Base-by-base conservation (phyloP, 2,797 vertebrate species). In the Zonotrichia albicollis region DNA sequence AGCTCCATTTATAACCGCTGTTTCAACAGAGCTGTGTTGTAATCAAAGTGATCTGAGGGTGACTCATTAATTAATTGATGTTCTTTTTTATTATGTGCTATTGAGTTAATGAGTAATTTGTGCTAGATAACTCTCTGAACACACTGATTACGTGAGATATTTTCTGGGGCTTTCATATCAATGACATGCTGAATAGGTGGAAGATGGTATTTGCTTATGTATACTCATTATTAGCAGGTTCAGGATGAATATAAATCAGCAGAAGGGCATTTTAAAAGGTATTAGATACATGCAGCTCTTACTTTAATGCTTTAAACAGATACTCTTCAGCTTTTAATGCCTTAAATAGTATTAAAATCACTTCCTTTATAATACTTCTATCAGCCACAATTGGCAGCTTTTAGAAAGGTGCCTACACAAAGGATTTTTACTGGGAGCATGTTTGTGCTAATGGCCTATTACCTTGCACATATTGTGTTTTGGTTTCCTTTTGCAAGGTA, bases 31-130 rank as follows among this genome's bases (percentile, higher is more conserved):
- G 94, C 93, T 83, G 87, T 89, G 90, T 95, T 97, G 96, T 97
- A 98, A 98, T 98, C 97, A 96, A 87, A 96, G 97, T 89, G 96
- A 98, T 98, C 97, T 95, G 96, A 98, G 97, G 96, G 96, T 97
- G 97, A 98, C 96, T 98, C 97, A 97, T 98, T 98, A 98, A 98
- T 97, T 98, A 98, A 98, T 98, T 98, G 97, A 98, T 98, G 97
- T 97, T 97, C 97, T 96, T 97, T 98, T 98, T 98, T 98, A 98
- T 98, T 98, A 97, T 97, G 97, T 96, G 97, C 97, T 97, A 96
- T 98, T 98, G 97, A 98, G 98, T 98, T 98, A 98, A 98, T 98
- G 98, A 98, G 98, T 98, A 98, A 98, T 98, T 98, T 97, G 98
- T 97, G 97, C 96, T 96, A 97, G 96, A 98, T 97, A 98, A 98